Evolutionary conservation across 2,888 invertebrate genomes (phyloP).

Genomic region (Drosophila picticornis): DNA sequence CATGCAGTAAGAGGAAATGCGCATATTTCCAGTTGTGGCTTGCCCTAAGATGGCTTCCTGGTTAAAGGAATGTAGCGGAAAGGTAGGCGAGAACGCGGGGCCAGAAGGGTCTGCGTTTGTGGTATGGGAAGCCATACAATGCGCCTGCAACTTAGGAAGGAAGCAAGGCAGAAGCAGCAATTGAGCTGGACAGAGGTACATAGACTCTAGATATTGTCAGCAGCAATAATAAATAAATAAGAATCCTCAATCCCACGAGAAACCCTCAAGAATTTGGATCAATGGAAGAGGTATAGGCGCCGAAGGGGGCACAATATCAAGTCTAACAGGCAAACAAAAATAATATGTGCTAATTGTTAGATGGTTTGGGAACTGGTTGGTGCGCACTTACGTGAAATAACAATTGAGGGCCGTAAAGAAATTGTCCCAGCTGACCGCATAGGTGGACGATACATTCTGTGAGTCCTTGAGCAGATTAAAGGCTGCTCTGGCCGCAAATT

Average conservation of each 20-base stretch:
- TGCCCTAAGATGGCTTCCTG: no score
- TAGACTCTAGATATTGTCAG: neutral
- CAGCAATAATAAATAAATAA: no score
- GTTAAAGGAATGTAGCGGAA: no score
- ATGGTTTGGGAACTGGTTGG: neutral
- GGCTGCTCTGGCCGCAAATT: slow-evolving; percentile 91
- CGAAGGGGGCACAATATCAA: neutral
- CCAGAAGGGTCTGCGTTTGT: no score
- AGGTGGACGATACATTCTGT: slow-evolving; percentile 86
- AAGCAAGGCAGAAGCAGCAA: no score
- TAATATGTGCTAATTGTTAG: neutral
- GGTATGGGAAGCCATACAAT: no score
- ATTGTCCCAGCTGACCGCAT: slow-evolving; percentile 92
- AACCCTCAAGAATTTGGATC: neutral
- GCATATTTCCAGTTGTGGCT: no score
- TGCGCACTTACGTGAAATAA: slow-evolving; percentile 88
- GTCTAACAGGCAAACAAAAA: neutral
- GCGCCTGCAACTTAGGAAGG: no score
- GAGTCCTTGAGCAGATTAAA: slow-evolving; percentile 91
- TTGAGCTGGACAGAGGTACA: no score
- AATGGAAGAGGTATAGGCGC: neutral
- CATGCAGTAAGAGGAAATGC: no score
- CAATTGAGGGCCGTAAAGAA: slow-evolving; percentile 92
- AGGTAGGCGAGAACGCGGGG: no score
- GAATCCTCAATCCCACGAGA: neutral